phyloP scores from a whole-genome alignment of 2,113 vertebrate genomes.

The Toxotes jaculatrix region DNA sequence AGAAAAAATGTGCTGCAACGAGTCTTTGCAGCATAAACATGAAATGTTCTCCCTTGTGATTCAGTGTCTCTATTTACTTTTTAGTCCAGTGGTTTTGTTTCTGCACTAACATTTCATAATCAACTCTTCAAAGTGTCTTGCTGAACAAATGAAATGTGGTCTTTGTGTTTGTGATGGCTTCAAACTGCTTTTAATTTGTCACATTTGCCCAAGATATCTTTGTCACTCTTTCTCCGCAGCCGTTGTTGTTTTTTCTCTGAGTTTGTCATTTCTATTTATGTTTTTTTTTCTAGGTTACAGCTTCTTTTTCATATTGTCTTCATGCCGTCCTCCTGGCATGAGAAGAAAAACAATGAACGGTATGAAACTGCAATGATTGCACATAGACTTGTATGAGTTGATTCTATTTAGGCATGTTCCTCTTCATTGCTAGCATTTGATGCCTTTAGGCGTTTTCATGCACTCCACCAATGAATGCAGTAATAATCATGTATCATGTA shows the following conservation, averaged over 20 bases:
- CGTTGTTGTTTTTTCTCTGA: neutral
- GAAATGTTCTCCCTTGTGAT: neutral
- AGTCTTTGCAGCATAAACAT: neutral
- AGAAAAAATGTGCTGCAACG: neutral
- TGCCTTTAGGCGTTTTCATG: conserved; percentile 15
- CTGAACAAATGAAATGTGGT: conserved; percentile 21
- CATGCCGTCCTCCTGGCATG: neutral
- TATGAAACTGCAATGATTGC: neutral
- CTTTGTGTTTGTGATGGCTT: neutral
- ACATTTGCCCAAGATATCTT: neutral
- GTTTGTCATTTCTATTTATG: conserved; percentile 14
- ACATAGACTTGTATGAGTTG: neutral
- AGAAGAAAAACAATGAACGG: neutral
- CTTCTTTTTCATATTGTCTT: neutral
- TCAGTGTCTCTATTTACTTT: neutral
- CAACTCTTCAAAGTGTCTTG: conserved; percentile 2
- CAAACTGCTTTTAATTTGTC: neutral
- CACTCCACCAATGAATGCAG: neutral
- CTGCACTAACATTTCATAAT: neutral
- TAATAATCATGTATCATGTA: neutral
- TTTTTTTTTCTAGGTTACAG: neutral
- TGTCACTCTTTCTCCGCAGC: neutral
- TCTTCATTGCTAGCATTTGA: neutral
- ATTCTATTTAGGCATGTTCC: conserved; percentile 27
- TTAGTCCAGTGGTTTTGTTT: neutral